Base-by-base conservation (phyloP, 2,113 vertebrate genomes). In the Sorex fumeus region DNA sequence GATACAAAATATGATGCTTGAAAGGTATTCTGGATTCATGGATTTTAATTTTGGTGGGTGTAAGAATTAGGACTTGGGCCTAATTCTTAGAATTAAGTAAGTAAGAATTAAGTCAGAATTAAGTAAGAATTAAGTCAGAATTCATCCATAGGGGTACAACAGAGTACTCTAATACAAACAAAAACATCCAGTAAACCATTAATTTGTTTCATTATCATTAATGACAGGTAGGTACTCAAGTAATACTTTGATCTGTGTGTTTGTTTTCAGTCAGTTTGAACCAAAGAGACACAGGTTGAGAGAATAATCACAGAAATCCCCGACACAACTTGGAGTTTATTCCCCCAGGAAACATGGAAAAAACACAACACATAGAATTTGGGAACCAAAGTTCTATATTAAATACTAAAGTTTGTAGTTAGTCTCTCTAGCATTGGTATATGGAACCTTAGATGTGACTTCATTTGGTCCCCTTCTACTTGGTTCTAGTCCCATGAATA, bases 241-340 rank as follows among this genome's bases (percentile, higher is more conserved):
- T 53, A 53, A 34, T 21, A 90, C 28, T 72, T 87, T 89, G 89
- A 67, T 87, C 71, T 30, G 87, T 82, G 40, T 53, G 23, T 67
- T 87, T 93, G 3, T 67, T 87, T 36, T 90, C 45, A 87, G 4
- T 28, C 83, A 67, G 10, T 81, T 90, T 87, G 47, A 94, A 32
- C 21, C 40, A 82, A 74, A 4, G 66, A 85, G 40, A 1, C 47
- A 94, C 15, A 69, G 16, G 16, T 47, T 84, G 57, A 28, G 19
- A 93, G 21, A 85, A 77, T 70, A 85, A 53, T 60, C 25, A 86
- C 66, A 87, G 43, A 82, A 83, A 80, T 85, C 34, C 79, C 71
- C 76, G 91, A 83, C 34, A 60, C n/a, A 30, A 53, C 53, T 15
- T 53, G 53, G 53, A 53, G 53, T 53, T 53, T 53, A 53, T 53